A percentile compares a stretch with the other conserved stretches of the same genome.
Evolutionary conservation across 2,888 invertebrate species (phyloP).

Genomic region (Limenitis camilla): DNA sequence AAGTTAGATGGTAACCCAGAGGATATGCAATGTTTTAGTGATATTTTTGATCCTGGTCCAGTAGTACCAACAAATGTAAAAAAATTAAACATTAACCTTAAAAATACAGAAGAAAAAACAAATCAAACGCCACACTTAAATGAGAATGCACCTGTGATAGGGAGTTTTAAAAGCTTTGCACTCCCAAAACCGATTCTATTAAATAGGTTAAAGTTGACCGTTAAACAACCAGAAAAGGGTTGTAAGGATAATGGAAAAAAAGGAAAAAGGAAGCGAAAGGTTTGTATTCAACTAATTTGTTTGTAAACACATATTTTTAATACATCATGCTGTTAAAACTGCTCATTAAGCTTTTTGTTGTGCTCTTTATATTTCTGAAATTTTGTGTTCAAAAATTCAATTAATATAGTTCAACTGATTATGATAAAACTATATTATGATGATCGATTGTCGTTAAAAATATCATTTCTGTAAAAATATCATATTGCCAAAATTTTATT

Average conservation of each 20-base stretch:
- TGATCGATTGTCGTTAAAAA: no score
- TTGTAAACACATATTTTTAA: slow-evolving; percentile 12
- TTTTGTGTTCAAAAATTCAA: no score
- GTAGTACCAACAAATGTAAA: slow-evolving; percentile 43
- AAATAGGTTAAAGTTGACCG: slow-evolving; percentile 60
- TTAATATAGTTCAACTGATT: no score
- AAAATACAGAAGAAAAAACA: slow-evolving; percentile 39
- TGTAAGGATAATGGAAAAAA: slow-evolving; percentile 44
- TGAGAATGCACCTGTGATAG: slow-evolving; percentile 58
- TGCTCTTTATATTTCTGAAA: background rate
- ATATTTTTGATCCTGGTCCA: slow-evolving; percentile 67
- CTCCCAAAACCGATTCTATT: slow-evolving; percentile 66
- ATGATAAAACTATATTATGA: no score
- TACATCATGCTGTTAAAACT: slow-evolving; percentile 4
- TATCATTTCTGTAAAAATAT: no score
- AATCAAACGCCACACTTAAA: slow-evolving; percentile 33
- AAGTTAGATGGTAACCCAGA: slow-evolving; percentile 53
- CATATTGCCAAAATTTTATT: no score
- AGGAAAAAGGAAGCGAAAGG: slow-evolving; percentile 53
- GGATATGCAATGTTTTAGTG: slow-evolving; percentile 65
- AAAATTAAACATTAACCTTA: slow-evolving; percentile 51
- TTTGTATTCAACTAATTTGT: slow-evolving; percentile 43
- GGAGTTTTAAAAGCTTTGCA: slow-evolving; percentile 70
- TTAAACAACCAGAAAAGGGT: slow-evolving; percentile 51
- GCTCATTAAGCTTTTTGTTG: background rate